Percentiles rank a stretch among this genome's conserved stretches.
These are phyloP conservation scores for Rhadinocentrus ornatus DNA, from an alignment of 2,797 vertebrate genomes.

Conservation along the genomic window DNA sequence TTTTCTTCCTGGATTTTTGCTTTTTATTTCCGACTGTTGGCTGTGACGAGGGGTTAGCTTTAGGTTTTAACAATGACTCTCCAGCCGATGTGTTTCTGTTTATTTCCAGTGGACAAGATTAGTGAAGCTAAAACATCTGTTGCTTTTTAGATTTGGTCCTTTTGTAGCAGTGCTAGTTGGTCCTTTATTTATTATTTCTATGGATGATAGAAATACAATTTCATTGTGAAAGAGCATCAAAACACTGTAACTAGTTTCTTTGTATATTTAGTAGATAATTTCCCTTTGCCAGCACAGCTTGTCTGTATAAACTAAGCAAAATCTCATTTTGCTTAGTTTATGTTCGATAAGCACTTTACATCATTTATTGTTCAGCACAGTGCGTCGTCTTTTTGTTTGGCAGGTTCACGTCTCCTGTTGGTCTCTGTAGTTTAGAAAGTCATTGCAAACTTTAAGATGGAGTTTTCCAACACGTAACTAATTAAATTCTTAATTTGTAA, in stretches of 20 bases:
- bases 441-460: neutral
- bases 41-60: slow-evolving; percentile 43
- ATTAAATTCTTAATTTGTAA: neutral
- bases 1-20: slow-evolving; percentile 44
- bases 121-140: slow-evolving; percentile 59
- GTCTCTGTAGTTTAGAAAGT: neutral
- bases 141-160: slow-evolving; percentile 43
- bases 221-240: slow-evolving; percentile 24
- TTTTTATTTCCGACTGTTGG: slow-evolving; percentile 66
- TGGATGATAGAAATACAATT: slow-evolving; percentile 46
- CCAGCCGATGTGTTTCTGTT: slow-evolving; percentile 64
- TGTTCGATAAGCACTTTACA: slow-evolving; percentile 16
- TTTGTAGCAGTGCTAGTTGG: slow-evolving; percentile 19
- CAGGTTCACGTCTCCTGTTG: neutral
- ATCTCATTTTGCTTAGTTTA: slow-evolving; percentile 41
- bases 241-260: slow-evolving; percentile 26
- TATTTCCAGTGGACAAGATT: slow-evolving; percentile 65
- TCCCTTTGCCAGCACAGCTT: slow-evolving; percentile 31
- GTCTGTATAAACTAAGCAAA: slow-evolving; percentile 20
- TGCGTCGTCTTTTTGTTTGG: slow-evolving; percentile 7
- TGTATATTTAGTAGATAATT: slow-evolving; percentile 43
- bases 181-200: slow-evolving; percentile 37
- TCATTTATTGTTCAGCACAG: slow-evolving; percentile 15
- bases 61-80: slow-evolving; percentile 54
- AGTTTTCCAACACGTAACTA: neutral